Percentiles rank a stretch among this genome's conserved stretches.
Evolutionary conservation across 2,888 invertebrate species (phyloP).

Genomic region (Calephelis perditalis): DNA sequence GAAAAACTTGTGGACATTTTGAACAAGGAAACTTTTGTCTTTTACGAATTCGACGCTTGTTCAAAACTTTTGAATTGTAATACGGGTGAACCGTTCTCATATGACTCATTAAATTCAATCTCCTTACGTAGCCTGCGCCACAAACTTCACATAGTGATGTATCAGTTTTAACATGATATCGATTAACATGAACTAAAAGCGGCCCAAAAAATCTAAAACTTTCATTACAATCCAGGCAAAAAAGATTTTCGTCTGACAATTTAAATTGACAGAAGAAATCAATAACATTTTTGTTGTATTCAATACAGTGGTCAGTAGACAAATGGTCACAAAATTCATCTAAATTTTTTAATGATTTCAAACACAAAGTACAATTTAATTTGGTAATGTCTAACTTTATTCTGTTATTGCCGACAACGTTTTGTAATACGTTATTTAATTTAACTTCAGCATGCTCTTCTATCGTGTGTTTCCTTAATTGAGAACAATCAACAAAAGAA

Average conservation of each 20-base stretch:
- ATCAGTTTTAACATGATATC: slow-evolving; percentile 37
- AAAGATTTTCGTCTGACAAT: slow-evolving; percentile 42
- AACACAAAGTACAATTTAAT: slow-evolving; percentile 42
- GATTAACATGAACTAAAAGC: slow-evolving; percentile 41
- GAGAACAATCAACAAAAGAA: slow-evolving; percentile 33
- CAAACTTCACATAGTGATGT: slow-evolving; percentile 48
- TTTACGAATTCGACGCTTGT: slow-evolving; percentile 28
- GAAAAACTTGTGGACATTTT: slow-evolving; percentile 49
- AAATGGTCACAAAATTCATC: slow-evolving; percentile 40
- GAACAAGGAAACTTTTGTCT: slow-evolving; percentile 41
- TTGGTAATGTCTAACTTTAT: slow-evolving; percentile 48
- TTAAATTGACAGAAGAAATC: slow-evolving; percentile 38
- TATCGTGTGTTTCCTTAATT: slow-evolving; percentile 37
- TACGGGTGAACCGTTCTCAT: slow-evolving; percentile 42
- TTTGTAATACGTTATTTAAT: slow-evolving; percentile 34
- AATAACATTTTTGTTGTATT: slow-evolving; percentile 29
- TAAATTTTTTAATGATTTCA: slow-evolving; percentile 33
- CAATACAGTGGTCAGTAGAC: slow-evolving; percentile 31
- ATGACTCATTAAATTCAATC: slow-evolving; percentile 47
- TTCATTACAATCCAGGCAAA: slow-evolving; percentile 45
- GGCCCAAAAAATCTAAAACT: slow-evolving; percentile 45
- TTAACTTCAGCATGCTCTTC: slow-evolving; percentile 38
- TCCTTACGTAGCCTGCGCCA: slow-evolving; percentile 52
- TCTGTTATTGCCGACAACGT: slow-evolving; percentile 27
- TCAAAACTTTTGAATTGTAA: slow-evolving; percentile 36